phyloP scores from a whole-genome alignment of 2,113 vertebrate species.

The Tyrannus savana region DNA sequence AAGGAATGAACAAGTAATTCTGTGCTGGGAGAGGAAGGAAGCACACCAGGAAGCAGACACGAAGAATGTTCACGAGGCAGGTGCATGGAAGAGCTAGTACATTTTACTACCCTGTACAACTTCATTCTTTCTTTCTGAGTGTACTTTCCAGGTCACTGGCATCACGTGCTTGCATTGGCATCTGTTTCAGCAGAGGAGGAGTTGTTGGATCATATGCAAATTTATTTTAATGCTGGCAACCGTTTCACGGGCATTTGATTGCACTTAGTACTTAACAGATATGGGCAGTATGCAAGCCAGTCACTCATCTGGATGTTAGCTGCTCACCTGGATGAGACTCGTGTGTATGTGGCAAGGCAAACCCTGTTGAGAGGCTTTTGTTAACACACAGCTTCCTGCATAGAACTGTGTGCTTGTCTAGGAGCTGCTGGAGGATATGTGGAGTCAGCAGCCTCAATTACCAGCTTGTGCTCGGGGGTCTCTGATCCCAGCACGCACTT shows the following conservation, averaged over 20 bases:
- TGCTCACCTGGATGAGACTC: neutral
- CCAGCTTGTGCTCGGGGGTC: neutral
- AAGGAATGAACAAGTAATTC: neutral
- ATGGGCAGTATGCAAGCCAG: rapidly evolving
- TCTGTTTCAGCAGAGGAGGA: neutral
- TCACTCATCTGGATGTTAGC: neutral
- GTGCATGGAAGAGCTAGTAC: neutral
- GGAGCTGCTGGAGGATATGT: neutral
- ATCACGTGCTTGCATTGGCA: rapidly evolving
- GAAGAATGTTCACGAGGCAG: neutral
- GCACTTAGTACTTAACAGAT: neutral
- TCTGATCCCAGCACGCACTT: neutral
- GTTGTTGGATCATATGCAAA: neutral
- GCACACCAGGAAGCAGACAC: neutral
- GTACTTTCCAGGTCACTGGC: neutral
- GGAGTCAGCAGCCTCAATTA: neutral
- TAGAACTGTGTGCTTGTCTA: neutral
- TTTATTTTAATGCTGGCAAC: neutral
- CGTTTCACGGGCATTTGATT: neutral
- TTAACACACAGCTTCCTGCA: neutral
- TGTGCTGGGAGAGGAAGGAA: neutral
- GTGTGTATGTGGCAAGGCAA: rapidly evolving
- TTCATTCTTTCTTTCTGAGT: neutral
- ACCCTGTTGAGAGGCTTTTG: neutral
- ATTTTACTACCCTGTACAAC: neutral